These are phyloP conservation scores for Onthophagus sagittarius DNA, from an alignment of 2,888 invertebrate genomes.

Conservation along the genomic window DNA sequence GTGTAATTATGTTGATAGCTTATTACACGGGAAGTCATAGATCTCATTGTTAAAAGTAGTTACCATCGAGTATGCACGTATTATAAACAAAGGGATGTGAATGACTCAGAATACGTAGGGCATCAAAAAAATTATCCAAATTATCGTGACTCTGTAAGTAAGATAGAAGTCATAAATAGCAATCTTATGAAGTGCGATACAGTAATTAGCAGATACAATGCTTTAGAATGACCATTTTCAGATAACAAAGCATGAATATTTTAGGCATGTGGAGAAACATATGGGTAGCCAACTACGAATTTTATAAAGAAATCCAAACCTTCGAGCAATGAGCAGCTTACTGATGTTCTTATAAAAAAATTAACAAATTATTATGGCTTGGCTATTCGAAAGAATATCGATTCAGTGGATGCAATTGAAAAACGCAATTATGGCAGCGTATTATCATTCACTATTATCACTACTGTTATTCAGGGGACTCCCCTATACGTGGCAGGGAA, in stretches of 20 bases:
- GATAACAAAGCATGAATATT: conserved; percentile 17
- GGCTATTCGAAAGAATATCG: too few species aligned
- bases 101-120: too few species aligned
- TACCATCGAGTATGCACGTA: conserved; percentile 23
- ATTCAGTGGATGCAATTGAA: too few species aligned
- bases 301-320: conserved; percentile 17
- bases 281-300: conserved; percentile 28
- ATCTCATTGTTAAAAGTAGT: conserved; percentile 25
- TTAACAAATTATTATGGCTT: too few species aligned
- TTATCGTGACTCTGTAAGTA: conserved; percentile 26
- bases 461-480: too few species aligned
- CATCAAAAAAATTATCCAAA: conserved; percentile 13
- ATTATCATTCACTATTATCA: too few species aligned
- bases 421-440: too few species aligned
- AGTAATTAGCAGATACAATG: conserved; percentile 24
- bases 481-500: too few species aligned
- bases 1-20: conserved; percentile 25
- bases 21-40: conserved; percentile 23
- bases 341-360: too few species aligned
- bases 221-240: conserved; percentile 25
- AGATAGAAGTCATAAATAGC: conserved; percentile 27
- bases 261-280: conserved; percentile 25
- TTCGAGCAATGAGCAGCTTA: background rate
- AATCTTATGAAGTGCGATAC: conserved; percentile 23
- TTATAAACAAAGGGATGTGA: too few species aligned